phyloP scores from a whole-genome alignment of 2,888 invertebrate genomes.

The Unio pictorum region DNA sequence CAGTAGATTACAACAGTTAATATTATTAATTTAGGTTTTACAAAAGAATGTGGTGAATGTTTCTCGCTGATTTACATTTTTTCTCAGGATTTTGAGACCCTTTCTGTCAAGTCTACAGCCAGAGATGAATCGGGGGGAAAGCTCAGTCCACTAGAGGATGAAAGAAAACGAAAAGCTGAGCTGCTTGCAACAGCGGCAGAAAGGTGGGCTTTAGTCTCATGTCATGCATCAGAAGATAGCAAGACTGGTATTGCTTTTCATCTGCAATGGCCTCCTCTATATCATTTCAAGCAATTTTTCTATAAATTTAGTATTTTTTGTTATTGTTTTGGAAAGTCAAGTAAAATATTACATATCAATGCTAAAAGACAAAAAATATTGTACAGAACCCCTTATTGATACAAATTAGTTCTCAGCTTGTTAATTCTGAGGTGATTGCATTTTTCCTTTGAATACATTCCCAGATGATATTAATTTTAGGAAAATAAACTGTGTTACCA shows the following conservation, averaged over 20 bases:
- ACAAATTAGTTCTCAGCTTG: too few relatives aligned
- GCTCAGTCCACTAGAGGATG: conserved; percentile 48
- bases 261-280: neutral
- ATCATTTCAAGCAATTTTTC: neutral
- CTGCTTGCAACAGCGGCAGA: conserved; percentile 57
- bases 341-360: too few relatives aligned
- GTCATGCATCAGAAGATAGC: neutral
- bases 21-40: too few relatives aligned
- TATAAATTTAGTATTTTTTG: neutral
- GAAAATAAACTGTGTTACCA: too few relatives aligned
- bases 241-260: neutral
- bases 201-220: conserved; percentile 39
- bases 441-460: too few relatives aligned
- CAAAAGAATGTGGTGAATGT: too few relatives aligned
- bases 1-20: neutral
- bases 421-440: too few relatives aligned
- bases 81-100: conserved; percentile 59
- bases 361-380: too few relatives aligned
- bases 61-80: neutral
- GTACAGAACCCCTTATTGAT: too few relatives aligned
- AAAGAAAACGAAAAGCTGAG: conserved; percentile 54
- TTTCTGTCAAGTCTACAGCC: conserved; percentile 62
- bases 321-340: too few relatives aligned
- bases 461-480: too few relatives aligned
- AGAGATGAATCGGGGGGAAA: conserved; percentile 57